Conservation (phyloP, 2,888 invertebrate species). For the Acanthosoma haemorrhoidale region DNA sequence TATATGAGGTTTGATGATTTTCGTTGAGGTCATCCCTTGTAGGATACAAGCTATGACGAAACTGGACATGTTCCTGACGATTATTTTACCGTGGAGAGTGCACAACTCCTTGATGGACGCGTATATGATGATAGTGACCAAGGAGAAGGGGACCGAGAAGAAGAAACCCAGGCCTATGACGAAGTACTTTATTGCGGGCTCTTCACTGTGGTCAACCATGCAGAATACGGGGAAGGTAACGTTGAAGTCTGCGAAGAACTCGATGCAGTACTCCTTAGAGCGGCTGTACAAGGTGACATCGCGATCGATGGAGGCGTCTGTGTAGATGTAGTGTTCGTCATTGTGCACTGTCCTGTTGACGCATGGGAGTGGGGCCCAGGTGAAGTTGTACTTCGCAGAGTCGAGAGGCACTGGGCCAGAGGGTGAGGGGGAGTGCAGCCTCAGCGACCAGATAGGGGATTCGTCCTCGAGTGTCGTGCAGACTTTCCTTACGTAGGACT, state of each 20-base stretch:
- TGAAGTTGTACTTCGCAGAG: not conserved
- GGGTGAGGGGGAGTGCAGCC: not conserved
- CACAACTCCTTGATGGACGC: not conserved
- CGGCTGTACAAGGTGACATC: not conserved
- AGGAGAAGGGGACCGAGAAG: slow-evolving; percentile 17
- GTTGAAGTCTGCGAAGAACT: not conserved
- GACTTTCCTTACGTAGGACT: not conserved
- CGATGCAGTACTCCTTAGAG: not conserved
- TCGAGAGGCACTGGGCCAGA: not conserved
- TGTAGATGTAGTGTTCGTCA: not conserved
- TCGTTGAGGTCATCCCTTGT: not conserved
- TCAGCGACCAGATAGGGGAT: not conserved
- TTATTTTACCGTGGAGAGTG: not conserved
- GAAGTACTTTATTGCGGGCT: not conserved
- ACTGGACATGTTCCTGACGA: not conserved
- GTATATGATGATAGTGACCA: slow-evolving; percentile 23
- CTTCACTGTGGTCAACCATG: not conserved
- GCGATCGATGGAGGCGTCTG: not conserved
- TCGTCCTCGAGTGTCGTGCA: not conserved
- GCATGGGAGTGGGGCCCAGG: not conserved
- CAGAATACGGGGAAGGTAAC: not conserved
- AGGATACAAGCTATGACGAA: not conserved
- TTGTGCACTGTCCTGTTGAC: not conserved
- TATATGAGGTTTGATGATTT: not conserved
- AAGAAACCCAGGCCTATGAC: slow-evolving; percentile 24